Conservation (phyloP, 1,140 invertebrate genomes). For the Watersipora subatra region DNA sequence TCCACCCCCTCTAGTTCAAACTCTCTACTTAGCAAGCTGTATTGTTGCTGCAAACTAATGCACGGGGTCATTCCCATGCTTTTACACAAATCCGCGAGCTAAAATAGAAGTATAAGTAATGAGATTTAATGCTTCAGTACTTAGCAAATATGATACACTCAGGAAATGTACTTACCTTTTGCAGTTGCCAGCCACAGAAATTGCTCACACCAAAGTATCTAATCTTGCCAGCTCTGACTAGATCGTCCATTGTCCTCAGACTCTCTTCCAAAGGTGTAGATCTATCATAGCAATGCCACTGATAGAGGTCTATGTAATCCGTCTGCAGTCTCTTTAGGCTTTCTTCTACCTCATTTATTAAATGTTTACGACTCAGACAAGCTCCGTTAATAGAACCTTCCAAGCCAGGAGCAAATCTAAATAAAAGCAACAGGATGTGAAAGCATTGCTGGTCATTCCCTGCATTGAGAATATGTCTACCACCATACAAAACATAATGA, state of each 20-base stretch:
- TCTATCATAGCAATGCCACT: conserved; percentile 21
- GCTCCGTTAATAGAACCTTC: conserved; percentile 10
- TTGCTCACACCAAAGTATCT: conserved; percentile 25
- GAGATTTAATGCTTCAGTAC: background rate
- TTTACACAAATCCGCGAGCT: background rate
- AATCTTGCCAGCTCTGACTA: conserved; percentile 21
- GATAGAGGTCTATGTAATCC: conserved; percentile 11
- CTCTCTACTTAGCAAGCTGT: conserved; percentile 19
- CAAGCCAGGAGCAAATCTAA: background rate
- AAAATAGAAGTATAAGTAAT: background rate
- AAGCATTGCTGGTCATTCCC: too few species aligned
- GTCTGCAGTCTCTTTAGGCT: conserved; percentile 10
- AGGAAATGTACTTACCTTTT: conserved; percentile 18
- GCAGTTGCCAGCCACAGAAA: conserved; percentile 23
- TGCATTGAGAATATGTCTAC: too few species aligned
- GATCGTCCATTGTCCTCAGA: conserved; percentile 18
- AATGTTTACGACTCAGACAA: conserved; percentile 18
- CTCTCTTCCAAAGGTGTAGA: conserved; percentile 21
- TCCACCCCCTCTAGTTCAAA: conserved; percentile 22
- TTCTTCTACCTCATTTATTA: conserved; percentile 15
- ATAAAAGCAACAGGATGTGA: background rate
- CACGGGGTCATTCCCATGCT: background rate
- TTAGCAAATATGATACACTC: background rate
- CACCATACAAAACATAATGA: too few species aligned
- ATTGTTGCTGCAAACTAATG: conserved; percentile 20